A percentile compares a stretch with the other conserved stretches of the same genome.
Conservation (phyloP, 2,888 invertebrate genomes). For the Xestia sexstrigata region DNA sequence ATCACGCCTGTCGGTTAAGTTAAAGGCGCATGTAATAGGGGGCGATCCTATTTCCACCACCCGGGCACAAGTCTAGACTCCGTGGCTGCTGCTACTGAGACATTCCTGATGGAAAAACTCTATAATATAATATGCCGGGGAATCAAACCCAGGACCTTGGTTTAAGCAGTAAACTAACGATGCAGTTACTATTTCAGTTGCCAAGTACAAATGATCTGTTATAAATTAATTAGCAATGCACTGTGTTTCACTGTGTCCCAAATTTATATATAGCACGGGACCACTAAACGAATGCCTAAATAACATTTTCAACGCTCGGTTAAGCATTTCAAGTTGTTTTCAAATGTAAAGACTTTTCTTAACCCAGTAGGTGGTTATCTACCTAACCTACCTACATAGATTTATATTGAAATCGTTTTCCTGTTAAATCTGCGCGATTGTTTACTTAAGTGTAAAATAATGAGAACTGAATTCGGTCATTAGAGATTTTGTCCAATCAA, state of each 20-base stretch:
- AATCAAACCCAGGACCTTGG: too few species aligned
- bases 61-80: neutral
- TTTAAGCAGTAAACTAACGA: too few species aligned
- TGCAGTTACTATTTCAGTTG: neutral
- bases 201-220: too few species aligned
- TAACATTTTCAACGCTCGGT: neutral
- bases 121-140: too few species aligned
- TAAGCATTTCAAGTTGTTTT: neutral
- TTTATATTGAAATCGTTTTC: constrained; percentile 24
- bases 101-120: neutral
- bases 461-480: constrained; percentile 1
- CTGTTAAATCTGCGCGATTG: constrained; percentile 40
- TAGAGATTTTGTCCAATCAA: constrained; percentile 40
- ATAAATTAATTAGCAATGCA: neutral
- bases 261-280: neutral
- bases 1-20: neutral
- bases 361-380: neutral
- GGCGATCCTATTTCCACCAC: neutral
- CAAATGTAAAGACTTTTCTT: too few species aligned
- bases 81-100: neutral
- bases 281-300: neutral
- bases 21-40: neutral
- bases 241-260: too few species aligned
- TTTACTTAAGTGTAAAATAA: constrained; percentile 37
- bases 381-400: neutral